Conservation (phyloP, 2,797 vertebrate species). For the Halcyon smyrnensis region DNA sequence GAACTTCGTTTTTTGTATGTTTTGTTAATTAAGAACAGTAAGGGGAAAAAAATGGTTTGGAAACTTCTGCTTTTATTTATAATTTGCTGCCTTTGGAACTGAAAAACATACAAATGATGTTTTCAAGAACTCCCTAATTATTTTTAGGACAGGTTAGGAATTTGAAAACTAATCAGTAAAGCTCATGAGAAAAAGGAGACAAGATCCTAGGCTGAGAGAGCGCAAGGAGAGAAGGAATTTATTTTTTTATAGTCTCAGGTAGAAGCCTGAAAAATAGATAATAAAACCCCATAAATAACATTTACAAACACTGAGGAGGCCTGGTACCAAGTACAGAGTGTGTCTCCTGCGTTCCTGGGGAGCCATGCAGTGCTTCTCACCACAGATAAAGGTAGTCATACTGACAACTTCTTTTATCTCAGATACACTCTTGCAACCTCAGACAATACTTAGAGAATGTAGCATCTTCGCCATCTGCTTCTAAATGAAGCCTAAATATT, state of each 20-base stretch:
- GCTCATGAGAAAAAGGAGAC: background rate
- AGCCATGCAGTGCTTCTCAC: background rate
- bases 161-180: conserved; percentile 8
- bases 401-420: background rate
- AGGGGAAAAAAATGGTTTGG: background rate
- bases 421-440: background rate
- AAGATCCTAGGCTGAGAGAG: background rate
- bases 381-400: background rate
- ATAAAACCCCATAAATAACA: background rate
- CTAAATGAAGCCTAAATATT: background rate
- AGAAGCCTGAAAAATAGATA: conserved; percentile 10
- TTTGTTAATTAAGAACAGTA: background rate
- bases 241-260: background rate
- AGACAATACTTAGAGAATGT: background rate
- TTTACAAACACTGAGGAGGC: background rate
- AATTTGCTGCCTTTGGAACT: background rate
- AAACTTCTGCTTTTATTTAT: conserved; percentile 5
- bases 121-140: conserved; percentile 48
- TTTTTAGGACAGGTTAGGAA: conserved; percentile 13
- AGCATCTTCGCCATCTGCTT: background rate
- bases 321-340: background rate
- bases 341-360: background rate
- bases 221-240: background rate
- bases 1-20: background rate
- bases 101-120: background rate